Percentiles rank a stretch among this genome's conserved stretches.
Evolutionary conservation across 2,113 vertebrate species (phyloP).

Genomic region (Bothrops jararaca): DNA sequence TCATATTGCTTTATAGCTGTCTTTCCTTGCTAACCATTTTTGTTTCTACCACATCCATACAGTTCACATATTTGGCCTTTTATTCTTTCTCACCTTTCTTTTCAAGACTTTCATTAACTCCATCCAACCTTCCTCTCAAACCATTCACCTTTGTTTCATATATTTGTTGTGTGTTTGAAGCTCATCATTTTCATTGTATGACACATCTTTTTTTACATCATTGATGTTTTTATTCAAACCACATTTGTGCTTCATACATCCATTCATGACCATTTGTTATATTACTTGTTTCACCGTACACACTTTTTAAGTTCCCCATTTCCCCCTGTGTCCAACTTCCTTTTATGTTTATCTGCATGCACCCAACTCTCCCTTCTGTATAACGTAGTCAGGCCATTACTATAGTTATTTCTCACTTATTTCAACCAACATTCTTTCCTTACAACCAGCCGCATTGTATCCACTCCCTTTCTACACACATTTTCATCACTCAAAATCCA

Average conservation of each 20-base stretch:
- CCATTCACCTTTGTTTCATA: neutral
- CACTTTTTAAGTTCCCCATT: neutral
- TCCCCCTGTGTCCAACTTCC: neutral
- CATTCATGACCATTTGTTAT: neutral
- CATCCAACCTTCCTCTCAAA: neutral
- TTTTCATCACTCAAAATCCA: neutral
- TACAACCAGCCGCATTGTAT: neutral
- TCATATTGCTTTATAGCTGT: neutral
- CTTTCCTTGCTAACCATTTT: neutral
- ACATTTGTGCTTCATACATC: neutral
- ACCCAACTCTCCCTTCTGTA: neutral
- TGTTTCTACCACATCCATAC: neutral
- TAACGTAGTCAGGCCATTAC: neutral
- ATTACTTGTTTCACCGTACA: neutral
- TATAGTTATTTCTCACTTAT: neutral
- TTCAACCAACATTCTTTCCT: neutral
- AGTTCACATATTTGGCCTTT: neutral
- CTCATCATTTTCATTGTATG: neutral
- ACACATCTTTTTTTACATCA: neutral
- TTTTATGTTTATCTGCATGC: neutral
- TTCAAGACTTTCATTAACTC: neutral
- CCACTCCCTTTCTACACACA: neutral
- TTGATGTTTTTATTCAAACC: neutral
- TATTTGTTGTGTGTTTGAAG: neutral
- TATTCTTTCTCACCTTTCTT: neutral